phyloP scores from a whole-genome alignment of 1,140 invertebrate species.

The Gonioctena quinquepunctata region DNA sequence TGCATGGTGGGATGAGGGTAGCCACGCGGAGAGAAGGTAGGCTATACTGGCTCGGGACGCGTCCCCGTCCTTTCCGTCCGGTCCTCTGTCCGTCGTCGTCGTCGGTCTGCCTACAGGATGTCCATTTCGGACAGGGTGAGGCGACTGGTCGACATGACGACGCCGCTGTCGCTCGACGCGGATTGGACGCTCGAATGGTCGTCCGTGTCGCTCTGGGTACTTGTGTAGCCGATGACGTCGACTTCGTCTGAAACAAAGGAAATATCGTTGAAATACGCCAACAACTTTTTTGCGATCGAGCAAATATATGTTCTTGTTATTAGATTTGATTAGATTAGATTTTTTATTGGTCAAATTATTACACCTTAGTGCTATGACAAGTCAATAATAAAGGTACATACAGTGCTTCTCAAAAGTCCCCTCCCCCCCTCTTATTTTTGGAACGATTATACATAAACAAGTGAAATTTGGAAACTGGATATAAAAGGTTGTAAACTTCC shows the following conservation, averaged over 20 bases:
- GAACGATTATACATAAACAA: no score
- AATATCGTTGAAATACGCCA: no score
- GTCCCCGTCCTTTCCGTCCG: conserved; percentile 28
- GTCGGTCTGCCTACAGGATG: conserved; percentile 49
- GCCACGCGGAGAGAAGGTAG: neutral
- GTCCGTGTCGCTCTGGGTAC: conserved; percentile 83
- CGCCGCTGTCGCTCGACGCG: conserved; percentile 75
- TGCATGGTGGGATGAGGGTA: neutral
- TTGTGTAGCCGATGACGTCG: conserved; percentile 84
- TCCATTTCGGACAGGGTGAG: conserved; percentile 61
- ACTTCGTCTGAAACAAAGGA: conserved; percentile 73
- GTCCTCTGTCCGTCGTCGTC: neutral
- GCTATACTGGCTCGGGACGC: conserved; percentile 43
- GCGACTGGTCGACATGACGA: conserved; percentile 73
- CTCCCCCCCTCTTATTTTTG: no score
- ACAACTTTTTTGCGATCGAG: no score
- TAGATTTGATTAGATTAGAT: no score
- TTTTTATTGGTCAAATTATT: no score
- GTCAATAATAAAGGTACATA: no score
- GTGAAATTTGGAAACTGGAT: no score
- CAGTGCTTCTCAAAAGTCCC: no score
- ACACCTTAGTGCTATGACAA: no score
- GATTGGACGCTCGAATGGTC: conserved; percentile 80
- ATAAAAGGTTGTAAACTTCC: no score
- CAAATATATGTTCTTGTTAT: no score